phyloP scores from a whole-genome alignment of 53 echinoderm and acorn worm species.

The Holothuria leucospilota region DNA sequence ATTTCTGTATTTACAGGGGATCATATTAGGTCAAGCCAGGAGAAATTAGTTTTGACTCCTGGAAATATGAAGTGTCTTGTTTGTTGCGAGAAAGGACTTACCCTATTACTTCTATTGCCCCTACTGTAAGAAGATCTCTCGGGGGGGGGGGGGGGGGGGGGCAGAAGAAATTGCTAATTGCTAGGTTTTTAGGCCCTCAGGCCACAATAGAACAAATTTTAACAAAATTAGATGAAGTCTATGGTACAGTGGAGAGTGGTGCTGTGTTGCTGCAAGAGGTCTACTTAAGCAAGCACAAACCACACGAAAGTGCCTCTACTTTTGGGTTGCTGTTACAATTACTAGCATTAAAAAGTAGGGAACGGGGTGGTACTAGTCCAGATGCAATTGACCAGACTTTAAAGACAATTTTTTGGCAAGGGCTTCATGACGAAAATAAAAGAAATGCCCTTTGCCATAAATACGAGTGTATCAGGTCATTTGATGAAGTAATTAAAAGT shows the following conservation, averaged over 20 bases:
- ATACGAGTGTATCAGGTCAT: background rate
- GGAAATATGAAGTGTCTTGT: no score
- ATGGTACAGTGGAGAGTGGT: constrained; percentile 31
- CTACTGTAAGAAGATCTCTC: background rate
- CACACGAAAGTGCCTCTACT: background rate
- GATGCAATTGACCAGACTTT: background rate
- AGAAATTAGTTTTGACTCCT: background rate
- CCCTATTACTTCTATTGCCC: background rate
- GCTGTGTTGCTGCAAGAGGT: constrained; percentile 42
- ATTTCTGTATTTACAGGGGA: background rate
- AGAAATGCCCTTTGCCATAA: constrained; percentile 4
- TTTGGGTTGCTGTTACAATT: constrained; percentile 10
- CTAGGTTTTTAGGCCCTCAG: background rate
- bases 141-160: background rate
- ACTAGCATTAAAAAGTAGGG: background rate
- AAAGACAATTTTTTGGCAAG: constrained; percentile 34
- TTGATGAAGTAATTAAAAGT: constrained; percentile 6
- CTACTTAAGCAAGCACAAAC: constrained; percentile 3
- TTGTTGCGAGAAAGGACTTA: background rate
- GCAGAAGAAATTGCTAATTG: constrained; percentile 8
- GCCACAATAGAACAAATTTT: constrained; percentile 6
- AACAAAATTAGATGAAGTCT: background rate
- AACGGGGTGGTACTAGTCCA: background rate
- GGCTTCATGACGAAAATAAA: background rate
- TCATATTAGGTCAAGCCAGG: background rate